phyloP scores from a whole-genome alignment of 92 coral and sea anemone species.

The Paramuricea clavata region DNA sequence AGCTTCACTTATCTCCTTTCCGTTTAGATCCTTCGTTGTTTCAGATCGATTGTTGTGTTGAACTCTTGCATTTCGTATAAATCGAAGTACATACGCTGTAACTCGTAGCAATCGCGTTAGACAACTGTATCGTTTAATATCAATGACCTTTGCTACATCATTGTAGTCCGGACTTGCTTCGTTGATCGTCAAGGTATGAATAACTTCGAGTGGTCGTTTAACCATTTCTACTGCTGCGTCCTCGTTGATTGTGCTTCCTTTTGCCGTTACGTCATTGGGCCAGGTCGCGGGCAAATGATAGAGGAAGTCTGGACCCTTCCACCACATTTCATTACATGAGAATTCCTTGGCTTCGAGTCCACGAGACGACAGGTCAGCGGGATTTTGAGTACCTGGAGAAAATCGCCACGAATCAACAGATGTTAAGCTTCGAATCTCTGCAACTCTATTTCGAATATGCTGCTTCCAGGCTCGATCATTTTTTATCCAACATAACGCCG shows the following conservation, averaged over 20 bases:
- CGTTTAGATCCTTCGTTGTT: not conserved
- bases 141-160: not conserved
- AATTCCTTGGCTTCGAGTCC: not conserved
- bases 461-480: slow-evolving; percentile 27
- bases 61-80: not conserved
- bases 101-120: not conserved
- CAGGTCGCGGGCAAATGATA: slow-evolving; percentile 1
- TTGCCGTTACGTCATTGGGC: not conserved
- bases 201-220: not conserved
- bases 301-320: not conserved
- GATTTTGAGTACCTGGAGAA: slow-evolving; percentile 11
- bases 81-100: not conserved
- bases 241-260: not conserved
- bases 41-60: no score
- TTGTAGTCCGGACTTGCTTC: not conserved
- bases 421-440: slow-evolving; percentile 4
- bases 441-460: slow-evolving; percentile 19
- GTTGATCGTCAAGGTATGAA: not conserved
- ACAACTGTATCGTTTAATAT: not conserved
- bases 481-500: slow-evolving; percentile 24
- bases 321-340: not conserved
- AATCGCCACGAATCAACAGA: not conserved
- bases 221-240: not conserved
- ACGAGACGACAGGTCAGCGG: slow-evolving; percentile 13
- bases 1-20: not conserved